A percentile compares a stretch with the other conserved stretches of the same genome.
Conservation (phyloP, 2,797 vertebrate genomes). For the Dicrostonyx torquatus region DNA sequence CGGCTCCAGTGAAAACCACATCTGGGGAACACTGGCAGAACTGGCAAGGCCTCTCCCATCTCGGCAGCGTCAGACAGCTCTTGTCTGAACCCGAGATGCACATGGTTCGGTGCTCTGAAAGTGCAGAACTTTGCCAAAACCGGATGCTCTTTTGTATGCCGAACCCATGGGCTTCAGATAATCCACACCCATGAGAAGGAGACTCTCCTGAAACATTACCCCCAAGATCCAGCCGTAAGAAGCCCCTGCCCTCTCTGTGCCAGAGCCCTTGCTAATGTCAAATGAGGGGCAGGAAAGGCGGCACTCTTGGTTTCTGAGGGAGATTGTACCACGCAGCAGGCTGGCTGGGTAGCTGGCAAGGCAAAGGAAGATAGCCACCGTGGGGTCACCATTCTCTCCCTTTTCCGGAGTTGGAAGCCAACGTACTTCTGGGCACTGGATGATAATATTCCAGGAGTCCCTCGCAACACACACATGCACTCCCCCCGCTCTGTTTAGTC, state of each 20-base stretch:
- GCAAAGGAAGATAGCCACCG: neutral
- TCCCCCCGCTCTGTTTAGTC: neutral
- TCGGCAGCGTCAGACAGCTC: conserved; percentile 29
- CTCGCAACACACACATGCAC: neutral
- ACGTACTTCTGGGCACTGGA: neutral
- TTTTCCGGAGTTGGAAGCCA: conserved; percentile 27
- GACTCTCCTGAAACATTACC: conserved; percentile 51
- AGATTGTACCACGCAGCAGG: neutral
- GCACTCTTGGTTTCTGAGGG: neutral
- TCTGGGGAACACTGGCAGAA: conserved; percentile 83
- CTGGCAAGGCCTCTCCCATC: conserved; percentile 59
- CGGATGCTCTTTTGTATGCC: conserved; percentile 47
- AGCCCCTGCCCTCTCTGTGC: neutral
- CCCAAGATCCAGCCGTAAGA: neutral
- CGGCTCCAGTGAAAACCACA: conserved; percentile 81
- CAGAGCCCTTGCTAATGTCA: conserved; percentile 61
- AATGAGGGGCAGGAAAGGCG: neutral
- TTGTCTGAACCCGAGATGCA: conserved; percentile 74
- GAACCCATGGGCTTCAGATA: conserved; percentile 61
- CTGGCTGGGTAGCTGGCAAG: conserved; percentile 8
- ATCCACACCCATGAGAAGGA: conserved; percentile 52
- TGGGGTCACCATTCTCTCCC: neutral
- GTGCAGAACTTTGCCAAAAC: conserved; percentile 65
- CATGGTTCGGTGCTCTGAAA: conserved; percentile 73
- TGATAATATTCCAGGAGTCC: conserved; percentile 15